Base-by-base conservation (phyloP, 2,797 vertebrate genomes). In the Buphagus erythrorhynchus region DNA sequence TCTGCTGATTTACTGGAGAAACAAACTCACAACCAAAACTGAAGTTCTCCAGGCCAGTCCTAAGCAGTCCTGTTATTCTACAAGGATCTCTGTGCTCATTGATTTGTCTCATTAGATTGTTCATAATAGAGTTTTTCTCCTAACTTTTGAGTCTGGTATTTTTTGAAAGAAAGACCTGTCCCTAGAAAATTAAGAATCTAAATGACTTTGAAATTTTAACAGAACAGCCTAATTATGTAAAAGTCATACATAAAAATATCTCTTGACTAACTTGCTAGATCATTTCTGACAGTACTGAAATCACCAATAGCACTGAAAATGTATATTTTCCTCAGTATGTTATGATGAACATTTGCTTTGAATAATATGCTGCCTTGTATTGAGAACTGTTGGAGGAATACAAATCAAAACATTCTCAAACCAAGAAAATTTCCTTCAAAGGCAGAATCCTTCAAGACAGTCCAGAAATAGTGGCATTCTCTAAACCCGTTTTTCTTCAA, bases 391-490 rank as follows among this genome's bases (percentile, higher is more conserved):
- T 90, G 65, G 49, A 93, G 69, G 73, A 78, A 81, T 75, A 75
- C n/a, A 62, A 75, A 93, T 81, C 66, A 88, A 93, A 95, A 78
- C 78, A 86, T 86, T 88, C 58, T 67, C 79, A 93, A 88, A 75
- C n/a, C 5, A 42, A 79, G 58, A 92, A 88, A 69, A 94, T 81
- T 90, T 92, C 69, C 66, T 91, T 93, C 69, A 72, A 93, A 88
- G 90, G 86, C 58, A 92, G 24, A 88, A 88, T 48, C 26, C 29
- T 90, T 92, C 69, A 66, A 40, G 46, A 66, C 54, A 69, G 82
- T 84, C 76, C 38, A 29, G 43, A 93, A 90, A 68, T 92, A 88
- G 66, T n/a, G n/a, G 31, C 51, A 11, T 86, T 88, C 67, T 89
- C 18, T 63, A 35, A 72, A 88, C 21, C 81, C 59, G 29, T 43